Evolutionary conservation across 2,888 invertebrate species (phyloP), one percentile per base, ranked within the genome.

Genomic region (Bembecia ichneumoniformis): DNA sequence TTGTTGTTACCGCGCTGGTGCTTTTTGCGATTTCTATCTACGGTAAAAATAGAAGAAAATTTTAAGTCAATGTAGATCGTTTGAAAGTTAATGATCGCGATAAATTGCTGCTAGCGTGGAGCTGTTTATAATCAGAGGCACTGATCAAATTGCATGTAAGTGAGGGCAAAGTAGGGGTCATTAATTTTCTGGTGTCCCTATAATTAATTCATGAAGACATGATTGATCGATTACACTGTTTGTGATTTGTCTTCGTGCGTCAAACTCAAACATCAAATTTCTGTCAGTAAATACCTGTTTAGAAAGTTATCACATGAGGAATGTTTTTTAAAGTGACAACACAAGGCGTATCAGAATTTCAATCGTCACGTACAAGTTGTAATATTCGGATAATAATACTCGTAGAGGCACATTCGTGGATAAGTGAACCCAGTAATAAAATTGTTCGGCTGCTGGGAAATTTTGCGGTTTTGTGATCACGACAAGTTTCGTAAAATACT

Each of bases 381-480:
- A 62, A 62, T 64, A 50, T 49, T 17, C 5, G 28, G 16, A 64
- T 64, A 67, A 68, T 68, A 67, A 64, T 60, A 58, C 59, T 51
- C 17, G 64, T 60, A 58, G 59, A 52, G 35, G 47, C 43, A 50
- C 60, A 58, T 68, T 67, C 64, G 66, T 60, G 56, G 58, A 55
- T 68, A 70, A 68, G 67, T 68, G 68, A 63, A 58, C 59, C 7
- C 60, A 60, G 64, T 64, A 71, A 68, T 69, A 69, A 74, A 74
- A 75, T 66, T 65, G 59, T 60, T 61, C 56, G 74, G 71, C 68
- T 71, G 76, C 73, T 2, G 28, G 28, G 76, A 77, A 77, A 75
- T 74, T 66, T 70, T 76, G 82, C 64, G 80, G 82, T 77, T 77
- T 69, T 59, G 61, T 57, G 68, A 77, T 77, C 83, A 83, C 83